Evolutionary conservation across 2,113 vertebrate species (phyloP).

Genomic region (Bos javanicus): DNA sequence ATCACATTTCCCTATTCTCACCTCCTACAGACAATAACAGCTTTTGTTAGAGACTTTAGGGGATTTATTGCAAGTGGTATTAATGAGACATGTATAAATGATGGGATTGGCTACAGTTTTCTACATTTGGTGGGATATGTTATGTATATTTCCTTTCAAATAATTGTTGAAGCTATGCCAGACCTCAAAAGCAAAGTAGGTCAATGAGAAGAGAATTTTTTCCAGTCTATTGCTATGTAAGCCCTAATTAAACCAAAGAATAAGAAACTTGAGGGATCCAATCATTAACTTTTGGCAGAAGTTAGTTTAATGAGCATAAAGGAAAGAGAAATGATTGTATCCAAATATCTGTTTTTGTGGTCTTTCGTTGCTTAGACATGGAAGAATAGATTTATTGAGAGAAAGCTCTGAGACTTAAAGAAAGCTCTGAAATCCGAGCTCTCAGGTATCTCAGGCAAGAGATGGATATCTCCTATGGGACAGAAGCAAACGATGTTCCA

Average conservation of each 20-base stretch:
- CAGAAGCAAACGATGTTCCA: background rate
- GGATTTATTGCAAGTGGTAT: background rate
- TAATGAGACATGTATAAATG: background rate
- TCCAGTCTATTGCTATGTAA: constrained; percentile 22
- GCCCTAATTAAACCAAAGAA: constrained; percentile 6
- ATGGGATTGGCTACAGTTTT: background rate
- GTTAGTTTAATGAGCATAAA: constrained; percentile 15
- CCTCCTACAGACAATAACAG: background rate
- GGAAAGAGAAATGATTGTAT: background rate
- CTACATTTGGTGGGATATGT: background rate
- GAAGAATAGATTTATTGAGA: background rate
- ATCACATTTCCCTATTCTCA: background rate
- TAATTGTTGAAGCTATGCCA: constrained; percentile 6
- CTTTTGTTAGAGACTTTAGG: background rate
- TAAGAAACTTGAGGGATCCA: background rate
- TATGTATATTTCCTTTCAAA: background rate
- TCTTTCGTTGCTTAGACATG: background rate
- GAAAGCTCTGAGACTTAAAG: background rate
- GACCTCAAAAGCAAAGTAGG: constrained; percentile 4
- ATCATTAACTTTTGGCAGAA: background rate
- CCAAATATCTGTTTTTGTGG: background rate
- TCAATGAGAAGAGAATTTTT: constrained; percentile 21
- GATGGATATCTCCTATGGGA: background rate
- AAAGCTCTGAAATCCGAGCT: background rate
- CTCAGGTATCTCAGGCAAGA: background rate